Evolutionary conservation across 2,888 invertebrate genomes (phyloP).

Genomic region (Meandrusa payeni): DNA sequence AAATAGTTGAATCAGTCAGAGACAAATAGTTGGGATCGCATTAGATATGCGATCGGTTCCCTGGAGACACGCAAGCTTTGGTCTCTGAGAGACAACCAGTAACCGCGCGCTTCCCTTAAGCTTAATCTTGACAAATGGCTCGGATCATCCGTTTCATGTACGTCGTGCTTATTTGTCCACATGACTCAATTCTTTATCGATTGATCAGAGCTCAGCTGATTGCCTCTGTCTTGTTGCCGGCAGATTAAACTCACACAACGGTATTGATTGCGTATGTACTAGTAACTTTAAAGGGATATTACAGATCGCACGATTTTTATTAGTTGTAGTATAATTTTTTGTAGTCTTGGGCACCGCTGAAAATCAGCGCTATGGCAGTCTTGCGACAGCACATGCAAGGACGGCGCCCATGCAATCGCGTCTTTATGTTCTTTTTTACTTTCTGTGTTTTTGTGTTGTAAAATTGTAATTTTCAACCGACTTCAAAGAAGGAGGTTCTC

Average conservation of each 20-base stretch:
- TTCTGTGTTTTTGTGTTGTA: too few species aligned
- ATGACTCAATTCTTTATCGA: constrained; percentile 75
- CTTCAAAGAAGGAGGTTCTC: too few species aligned
- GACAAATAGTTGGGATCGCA: too few species aligned
- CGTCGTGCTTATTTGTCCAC: constrained; percentile 62
- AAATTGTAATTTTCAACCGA: too few species aligned
- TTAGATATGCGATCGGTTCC: constrained; percentile 24
- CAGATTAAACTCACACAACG: constrained; percentile 53
- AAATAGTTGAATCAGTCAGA: too few species aligned
- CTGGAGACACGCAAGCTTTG: constrained; percentile 9
- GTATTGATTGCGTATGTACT: constrained; percentile 19
- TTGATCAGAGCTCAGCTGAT: constrained; percentile 78
- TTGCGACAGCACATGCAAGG: too few species aligned
- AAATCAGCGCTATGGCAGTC: too few species aligned
- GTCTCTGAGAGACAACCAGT: constrained; percentile 6
- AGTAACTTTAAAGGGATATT: constrained; percentile 8
- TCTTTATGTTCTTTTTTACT: too few species aligned
- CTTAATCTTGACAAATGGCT: constrained; percentile 78
- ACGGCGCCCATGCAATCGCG: too few species aligned
- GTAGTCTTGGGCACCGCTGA: too few species aligned
- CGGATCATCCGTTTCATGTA: constrained; percentile 64
- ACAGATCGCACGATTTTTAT: too few species aligned
- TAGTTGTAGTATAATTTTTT: too few species aligned
- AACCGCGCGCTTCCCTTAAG: constrained; percentile 40
- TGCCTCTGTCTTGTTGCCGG: constrained; percentile 73